Evolutionary conservation across 2,113 vertebrate species (phyloP).

Genomic region (Gila orcuttii): DNA sequence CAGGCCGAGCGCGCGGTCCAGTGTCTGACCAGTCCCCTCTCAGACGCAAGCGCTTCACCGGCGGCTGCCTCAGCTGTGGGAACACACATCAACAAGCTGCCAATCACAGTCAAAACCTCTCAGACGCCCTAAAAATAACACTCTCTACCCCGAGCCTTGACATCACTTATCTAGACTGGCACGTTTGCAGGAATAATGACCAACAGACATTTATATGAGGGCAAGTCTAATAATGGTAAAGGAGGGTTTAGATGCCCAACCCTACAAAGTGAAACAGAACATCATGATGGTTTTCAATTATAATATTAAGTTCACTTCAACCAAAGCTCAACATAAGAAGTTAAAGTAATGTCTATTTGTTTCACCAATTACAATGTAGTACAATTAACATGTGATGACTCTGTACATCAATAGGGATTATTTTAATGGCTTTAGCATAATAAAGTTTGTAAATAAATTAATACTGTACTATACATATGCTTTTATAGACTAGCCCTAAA

Average conservation of each 20-base stretch:
- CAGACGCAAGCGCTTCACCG: constrained; percentile 93
- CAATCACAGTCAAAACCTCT: constrained; percentile 30
- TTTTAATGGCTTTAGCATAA: neutral
- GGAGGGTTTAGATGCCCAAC: neutral
- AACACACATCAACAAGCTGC: constrained; percentile 51
- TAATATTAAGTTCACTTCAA: neutral
- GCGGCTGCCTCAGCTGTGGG: constrained; percentile 89
- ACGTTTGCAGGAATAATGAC: neutral
- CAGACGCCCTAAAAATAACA: neutral
- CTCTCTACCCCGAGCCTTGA: neutral
- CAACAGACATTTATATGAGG: neutral
- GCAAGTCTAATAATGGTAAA: constrained; percentile 21
- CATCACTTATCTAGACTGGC: constrained; percentile 9
- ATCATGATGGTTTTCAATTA: neutral
- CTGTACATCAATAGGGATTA: neutral
- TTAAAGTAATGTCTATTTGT: neutral
- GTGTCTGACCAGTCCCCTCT: constrained; percentile 99
- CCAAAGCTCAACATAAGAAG: neutral
- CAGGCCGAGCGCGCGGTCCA: constrained; percentile 94
- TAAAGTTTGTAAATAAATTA: neutral
- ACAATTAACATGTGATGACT: too few species aligned
- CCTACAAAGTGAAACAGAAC: neutral
- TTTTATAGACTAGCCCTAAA: too few species aligned
- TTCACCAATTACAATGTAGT: neutral
- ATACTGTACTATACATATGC: neutral